Base-by-base conservation (phyloP, 2,888 invertebrate species). In the Therioaphis trifolii region DNA sequence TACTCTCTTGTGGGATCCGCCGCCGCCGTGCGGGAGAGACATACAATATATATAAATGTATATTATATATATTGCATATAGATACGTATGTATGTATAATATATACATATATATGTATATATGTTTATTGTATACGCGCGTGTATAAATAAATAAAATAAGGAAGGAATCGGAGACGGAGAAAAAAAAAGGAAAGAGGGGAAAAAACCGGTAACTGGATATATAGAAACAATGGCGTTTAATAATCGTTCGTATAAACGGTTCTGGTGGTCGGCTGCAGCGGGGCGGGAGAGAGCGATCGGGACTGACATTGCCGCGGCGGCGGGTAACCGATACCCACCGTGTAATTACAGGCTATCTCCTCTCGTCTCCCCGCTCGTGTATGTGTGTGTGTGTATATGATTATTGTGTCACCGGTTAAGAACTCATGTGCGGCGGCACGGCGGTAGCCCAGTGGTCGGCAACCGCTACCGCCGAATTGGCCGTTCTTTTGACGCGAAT, bases 341-440 rank as follows among this genome's bases (percentile, higher is more conserved):
- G 76, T 84, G 84, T 84, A 84, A 84, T 77, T 84, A 82, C 74
- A 52, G 72, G 74, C 72, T 72, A 49, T 72, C 46, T 49, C 49
- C n/a, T 35, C 69, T 58, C 24, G 21, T 29, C 63, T 49, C 46
- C 15, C 49, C 29, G 63, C 27, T 35, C 7, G 35, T 7, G 18
- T 29, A 24, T n/a, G 24, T 43, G 40, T 27, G 43, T 27, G 61
- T 49, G 68, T 52, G 68, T 82, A 24, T 82, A 74, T 82, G 82
- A 82, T 82, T 82, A 82, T 82, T 82, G 82, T 82, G 82, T 82
- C 82, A 82, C 82, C 82, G 82, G 82, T 82, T 82, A 74, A 74
- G 74, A 82, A 82, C 82, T 82, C 82, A 61, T 80, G 72, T 63
- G 71, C 61, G 43, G 40, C 55, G 35, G 66, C 29, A 27, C 63